These are phyloP conservation scores for Dysmachus trigonus DNA, from an alignment of 2,888 invertebrate species.

Conservation along the genomic window DNA sequence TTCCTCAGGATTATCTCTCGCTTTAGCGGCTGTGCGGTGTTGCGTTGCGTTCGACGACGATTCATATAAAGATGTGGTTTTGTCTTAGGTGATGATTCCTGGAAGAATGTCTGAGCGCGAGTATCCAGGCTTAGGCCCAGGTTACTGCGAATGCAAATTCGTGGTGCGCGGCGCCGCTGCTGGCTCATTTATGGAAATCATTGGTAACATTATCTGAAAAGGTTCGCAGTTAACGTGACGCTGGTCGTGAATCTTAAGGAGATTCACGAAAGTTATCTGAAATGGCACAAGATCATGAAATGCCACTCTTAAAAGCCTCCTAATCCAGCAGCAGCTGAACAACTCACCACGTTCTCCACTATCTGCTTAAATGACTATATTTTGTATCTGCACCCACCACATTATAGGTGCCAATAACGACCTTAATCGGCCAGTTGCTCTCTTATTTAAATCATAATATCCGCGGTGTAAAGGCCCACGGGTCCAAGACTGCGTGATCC, in stretches of 20 bases:
- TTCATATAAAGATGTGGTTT: conserved; percentile 29
- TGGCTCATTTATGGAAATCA: conserved; percentile 39
- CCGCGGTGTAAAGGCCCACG: neutral
- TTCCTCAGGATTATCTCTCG: neutral
- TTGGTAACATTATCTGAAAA: conserved; percentile 9
- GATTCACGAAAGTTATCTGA: neutral
- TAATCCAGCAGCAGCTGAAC: neutral
- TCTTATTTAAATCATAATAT: neutral
- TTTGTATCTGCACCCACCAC: neutral
- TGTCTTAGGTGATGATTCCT: conserved; percentile 40
- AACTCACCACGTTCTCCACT: neutral
- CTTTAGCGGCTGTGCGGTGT: too few species aligned
- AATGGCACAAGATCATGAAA: neutral
- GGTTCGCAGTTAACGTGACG: neutral
- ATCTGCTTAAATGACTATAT: neutral
- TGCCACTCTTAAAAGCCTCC: neutral
- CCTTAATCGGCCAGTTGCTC: neutral
- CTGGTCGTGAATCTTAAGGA: conserved; percentile 31
- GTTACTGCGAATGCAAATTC: conserved; percentile 34
- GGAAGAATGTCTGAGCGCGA: conserved; percentile 37
- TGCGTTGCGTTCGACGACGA: neutral
- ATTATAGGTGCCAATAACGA: neutral
- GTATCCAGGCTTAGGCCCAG: neutral
- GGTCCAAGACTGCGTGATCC: neutral
- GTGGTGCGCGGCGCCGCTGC: neutral